Percentiles rank a stretch among this genome's conserved stretches.
Conservation (phyloP, 2,113 vertebrate species). For the Enhydra lutris region DNA sequence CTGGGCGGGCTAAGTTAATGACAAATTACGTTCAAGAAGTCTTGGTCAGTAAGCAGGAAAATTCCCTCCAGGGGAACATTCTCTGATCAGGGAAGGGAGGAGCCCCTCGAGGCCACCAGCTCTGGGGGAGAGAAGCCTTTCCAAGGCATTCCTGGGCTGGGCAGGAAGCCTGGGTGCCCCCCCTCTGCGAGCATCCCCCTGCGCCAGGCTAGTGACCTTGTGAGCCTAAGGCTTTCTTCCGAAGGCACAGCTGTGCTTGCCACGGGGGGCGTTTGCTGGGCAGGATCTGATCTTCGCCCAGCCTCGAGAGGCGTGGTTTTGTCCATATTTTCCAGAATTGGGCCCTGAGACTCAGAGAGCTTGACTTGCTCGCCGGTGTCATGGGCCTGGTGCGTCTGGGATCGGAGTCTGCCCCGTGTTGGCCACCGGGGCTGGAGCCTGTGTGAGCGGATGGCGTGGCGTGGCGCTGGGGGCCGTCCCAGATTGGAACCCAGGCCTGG, state of each 20-base stretch:
- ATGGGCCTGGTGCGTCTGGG: not conserved
- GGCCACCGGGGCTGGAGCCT: not conserved
- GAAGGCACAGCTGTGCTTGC: not conserved
- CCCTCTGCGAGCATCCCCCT: too few relatives aligned
- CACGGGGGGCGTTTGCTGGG: not conserved
- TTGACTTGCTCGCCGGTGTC: accelerated
- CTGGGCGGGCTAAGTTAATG: not conserved
- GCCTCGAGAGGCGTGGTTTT: accelerated
- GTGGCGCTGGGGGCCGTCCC: not conserved
- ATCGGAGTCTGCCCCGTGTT: not conserved
- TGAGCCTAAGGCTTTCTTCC: not conserved
- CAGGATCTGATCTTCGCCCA: accelerated
- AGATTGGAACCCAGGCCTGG: not conserved
- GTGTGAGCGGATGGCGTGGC: too few relatives aligned
- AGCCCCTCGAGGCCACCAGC: not conserved
- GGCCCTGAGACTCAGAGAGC: accelerated
- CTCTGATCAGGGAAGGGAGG: too few relatives aligned
- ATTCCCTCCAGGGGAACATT: not conserved
- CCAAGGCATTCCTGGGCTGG: not conserved
- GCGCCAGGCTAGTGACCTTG: not conserved
- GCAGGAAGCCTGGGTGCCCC: not conserved
- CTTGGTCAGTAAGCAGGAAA: not conserved
- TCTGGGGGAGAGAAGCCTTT: not conserved
- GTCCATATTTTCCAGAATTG: not conserved
- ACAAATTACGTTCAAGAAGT: not conserved